Evolutionary conservation across 2,113 vertebrate species (phyloP).

Genomic region (Colius striatus): DNA sequence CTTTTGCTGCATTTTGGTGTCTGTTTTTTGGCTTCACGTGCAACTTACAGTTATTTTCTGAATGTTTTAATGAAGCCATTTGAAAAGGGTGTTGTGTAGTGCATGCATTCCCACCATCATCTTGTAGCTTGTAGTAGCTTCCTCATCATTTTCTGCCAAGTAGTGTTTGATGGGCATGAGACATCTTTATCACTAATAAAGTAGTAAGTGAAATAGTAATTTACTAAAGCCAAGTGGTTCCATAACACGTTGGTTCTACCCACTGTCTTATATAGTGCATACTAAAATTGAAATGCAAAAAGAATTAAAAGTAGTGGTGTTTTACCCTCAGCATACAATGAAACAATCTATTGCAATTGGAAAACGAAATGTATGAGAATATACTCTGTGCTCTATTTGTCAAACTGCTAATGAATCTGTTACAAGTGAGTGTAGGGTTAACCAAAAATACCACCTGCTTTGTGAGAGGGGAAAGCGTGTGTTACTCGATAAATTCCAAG

Average conservation of each 20-base stretch:
- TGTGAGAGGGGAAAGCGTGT: neutral
- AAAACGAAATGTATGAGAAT: slow-evolving; percentile 26
- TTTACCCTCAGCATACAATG: slow-evolving; percentile 16
- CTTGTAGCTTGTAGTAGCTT: slow-evolving; percentile 81
- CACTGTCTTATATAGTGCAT: slow-evolving; percentile 70
- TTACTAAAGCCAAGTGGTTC: slow-evolving; percentile 47
- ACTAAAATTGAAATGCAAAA: slow-evolving; percentile 50
- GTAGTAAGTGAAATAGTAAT: slow-evolving; percentile 63
- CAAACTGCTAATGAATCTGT: neutral
- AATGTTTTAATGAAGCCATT: slow-evolving; percentile 80
- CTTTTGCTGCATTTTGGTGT: slow-evolving; percentile 79
- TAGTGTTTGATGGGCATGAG: slow-evolving; percentile 79
- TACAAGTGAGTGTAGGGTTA: slow-evolving; percentile 26
- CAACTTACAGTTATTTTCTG: slow-evolving; percentile 74
- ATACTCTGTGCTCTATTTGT: slow-evolving; percentile 7
- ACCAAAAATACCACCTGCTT: neutral
- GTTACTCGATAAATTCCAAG: neutral
- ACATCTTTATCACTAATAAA: slow-evolving; percentile 75
- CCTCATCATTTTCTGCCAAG: slow-evolving; percentile 79
- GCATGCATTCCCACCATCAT: slow-evolving; percentile 79
- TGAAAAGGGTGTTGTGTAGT: slow-evolving; percentile 73
- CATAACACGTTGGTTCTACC: slow-evolving; percentile 55
- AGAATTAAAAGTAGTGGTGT: slow-evolving; percentile 12
- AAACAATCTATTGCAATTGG: slow-evolving; percentile 10
- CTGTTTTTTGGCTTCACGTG: slow-evolving; percentile 73